Conservation (phyloP, 1,140 invertebrate species). For the Gerris buenoi region DNA sequence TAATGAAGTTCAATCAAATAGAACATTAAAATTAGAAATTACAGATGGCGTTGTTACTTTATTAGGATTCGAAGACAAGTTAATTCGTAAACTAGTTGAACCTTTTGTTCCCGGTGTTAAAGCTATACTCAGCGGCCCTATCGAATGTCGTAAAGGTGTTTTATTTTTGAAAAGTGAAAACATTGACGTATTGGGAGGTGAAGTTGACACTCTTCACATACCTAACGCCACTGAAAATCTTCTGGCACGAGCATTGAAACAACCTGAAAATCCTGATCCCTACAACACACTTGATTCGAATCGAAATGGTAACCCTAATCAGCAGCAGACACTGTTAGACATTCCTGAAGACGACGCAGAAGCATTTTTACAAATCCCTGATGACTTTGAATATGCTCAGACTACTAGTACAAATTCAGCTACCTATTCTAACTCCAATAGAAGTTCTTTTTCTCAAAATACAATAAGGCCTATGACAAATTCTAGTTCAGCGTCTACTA, state of each 20-base stretch:
- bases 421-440: no score
- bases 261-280: conserved; percentile 16
- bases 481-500: no score
- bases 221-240: conserved; percentile 43
- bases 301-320: background rate
- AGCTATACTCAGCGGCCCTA: conserved; percentile 42
- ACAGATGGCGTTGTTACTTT: conserved; percentile 60
- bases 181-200: conserved; percentile 52
- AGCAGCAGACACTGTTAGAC: background rate
- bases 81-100: conserved; percentile 42
- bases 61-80: conserved; percentile 54
- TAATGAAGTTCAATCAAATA: conserved; percentile 27
- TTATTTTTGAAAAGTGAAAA: conserved; percentile 47
- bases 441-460: no score
- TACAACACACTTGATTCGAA: no score
- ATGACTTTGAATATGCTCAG: no score
- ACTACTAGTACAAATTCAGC: no score
- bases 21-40: conserved; percentile 46
- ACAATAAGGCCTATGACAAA: no score
- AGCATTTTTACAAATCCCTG: background rate
- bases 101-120: conserved; percentile 48
- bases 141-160: conserved; percentile 51
- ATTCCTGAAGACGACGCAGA: background rate
- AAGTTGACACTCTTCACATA: conserved; percentile 47
- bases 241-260: conserved; percentile 40